These are phyloP conservation scores for Drosophila lacertosa DNA, from an alignment of 1,140 invertebrate species.

Conservation along the genomic window DNA sequence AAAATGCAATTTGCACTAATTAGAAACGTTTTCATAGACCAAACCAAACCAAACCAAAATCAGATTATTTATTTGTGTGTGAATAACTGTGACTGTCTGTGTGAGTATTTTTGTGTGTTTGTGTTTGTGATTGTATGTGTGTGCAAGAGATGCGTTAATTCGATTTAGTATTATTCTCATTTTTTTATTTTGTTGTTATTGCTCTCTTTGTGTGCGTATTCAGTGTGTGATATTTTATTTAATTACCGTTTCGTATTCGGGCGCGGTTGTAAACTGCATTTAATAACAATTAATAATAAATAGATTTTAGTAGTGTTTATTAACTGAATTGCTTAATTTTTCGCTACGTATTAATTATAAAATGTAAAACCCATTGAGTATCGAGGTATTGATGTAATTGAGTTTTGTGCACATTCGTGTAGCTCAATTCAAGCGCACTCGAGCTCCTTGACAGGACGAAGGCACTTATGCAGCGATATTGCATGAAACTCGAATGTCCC, in stretches of 20 bases:
- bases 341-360: conserved; percentile 37
- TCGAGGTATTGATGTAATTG: conserved; percentile 20
- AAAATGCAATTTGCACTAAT: conserved; percentile 73
- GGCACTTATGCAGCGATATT: background rate
- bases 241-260: conserved; percentile 84
- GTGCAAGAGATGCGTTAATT: conserved; percentile 53
- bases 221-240: conserved; percentile 63
- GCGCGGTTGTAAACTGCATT: conserved; percentile 82
- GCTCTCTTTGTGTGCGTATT: conserved; percentile 24
- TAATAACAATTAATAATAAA: conserved; percentile 79
- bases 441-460: background rate
- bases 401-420: conserved; percentile 12
- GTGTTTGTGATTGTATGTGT: conserved; percentile 18
- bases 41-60: conserved; percentile 72
- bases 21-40: conserved; percentile 72
- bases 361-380: conserved; percentile 40
- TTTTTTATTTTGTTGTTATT: conserved; percentile 39
- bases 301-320: conserved; percentile 68
- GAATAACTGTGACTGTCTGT: no score
- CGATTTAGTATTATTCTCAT: conserved; percentile 56
- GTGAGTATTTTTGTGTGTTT: conserved; percentile 10
- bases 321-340: conserved; percentile 49
- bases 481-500: background rate
- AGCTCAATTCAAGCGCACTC: conserved; percentile 19
- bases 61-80: conserved; percentile 40